A percentile compares a stretch with the other conserved stretches of the same genome.
Evolutionary conservation across 2,797 vertebrate species (phyloP).

Genomic region (Pseudochromis fuscus): DNA sequence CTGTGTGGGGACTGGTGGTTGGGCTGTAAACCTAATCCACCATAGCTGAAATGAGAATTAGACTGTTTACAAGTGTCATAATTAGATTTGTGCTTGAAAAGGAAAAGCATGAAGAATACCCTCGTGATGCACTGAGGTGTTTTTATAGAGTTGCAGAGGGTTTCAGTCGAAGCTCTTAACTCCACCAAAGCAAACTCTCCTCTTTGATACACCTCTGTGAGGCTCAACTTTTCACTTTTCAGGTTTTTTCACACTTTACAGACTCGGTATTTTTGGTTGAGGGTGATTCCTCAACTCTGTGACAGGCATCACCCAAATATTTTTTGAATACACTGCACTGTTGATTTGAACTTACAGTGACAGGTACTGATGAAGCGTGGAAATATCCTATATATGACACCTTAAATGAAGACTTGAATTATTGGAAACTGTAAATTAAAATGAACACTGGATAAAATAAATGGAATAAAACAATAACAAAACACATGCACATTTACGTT

Average conservation of each 20-base stretch:
- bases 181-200: neutral
- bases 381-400: too few relatives aligned
- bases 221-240: neutral
- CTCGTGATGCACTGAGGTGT: neutral
- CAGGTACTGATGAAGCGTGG: too few relatives aligned
- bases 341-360: neutral
- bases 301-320: neutral
- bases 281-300: neutral
- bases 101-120: slow-evolving; percentile 15
- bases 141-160: too few relatives aligned
- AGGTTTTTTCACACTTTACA: neutral
- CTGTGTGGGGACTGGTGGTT: slow-evolving; percentile 9
- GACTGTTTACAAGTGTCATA: slow-evolving; percentile 26
- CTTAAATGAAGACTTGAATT: too few relatives aligned
- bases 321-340: too few relatives aligned
- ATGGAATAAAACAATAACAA: too few relatives aligned
- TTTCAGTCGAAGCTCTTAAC: slow-evolving; percentile 1
- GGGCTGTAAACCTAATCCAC: slow-evolving; percentile 34
- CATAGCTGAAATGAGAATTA: neutral
- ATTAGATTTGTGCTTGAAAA: slow-evolving; percentile 32
- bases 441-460: too few relatives aligned
- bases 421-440: too few relatives aligned
- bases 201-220: neutral
- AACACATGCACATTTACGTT: too few relatives aligned
- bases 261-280: neutral